Conservation (phyloP, 1,140 invertebrate species). For the Conopomorpha cramerella region DNA sequence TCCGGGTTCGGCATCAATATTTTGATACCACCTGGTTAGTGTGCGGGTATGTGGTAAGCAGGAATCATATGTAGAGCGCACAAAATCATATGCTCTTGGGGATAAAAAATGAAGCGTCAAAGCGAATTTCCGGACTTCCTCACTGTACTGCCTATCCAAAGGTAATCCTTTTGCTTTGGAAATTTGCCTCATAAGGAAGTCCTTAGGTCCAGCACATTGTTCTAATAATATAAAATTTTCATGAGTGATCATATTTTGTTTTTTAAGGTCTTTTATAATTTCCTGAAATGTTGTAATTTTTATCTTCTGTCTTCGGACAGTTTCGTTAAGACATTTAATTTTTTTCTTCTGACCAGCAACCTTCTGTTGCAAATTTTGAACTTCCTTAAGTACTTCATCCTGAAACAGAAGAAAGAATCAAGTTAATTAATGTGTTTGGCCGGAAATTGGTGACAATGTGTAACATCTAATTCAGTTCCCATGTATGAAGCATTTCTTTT, state of each 20-base stretch:
- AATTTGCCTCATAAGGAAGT: not conserved
- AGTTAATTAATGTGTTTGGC: too few species aligned
- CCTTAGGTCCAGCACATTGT: not conserved
- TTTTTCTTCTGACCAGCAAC: not conserved
- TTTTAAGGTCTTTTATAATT: not conserved
- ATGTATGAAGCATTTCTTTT: too few species aligned
- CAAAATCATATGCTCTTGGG: not conserved
- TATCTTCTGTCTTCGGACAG: not conserved
- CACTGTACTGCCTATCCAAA: not conserved
- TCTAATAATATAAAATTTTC: not conserved
- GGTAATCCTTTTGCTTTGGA: not conserved
- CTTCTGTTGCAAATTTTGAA: not conserved
- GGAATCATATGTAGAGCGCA: not conserved
- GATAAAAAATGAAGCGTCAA: constrained; percentile 1
- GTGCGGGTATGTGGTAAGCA: constrained; percentile 2
- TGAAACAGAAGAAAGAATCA: too few species aligned
- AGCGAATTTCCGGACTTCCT: not conserved
- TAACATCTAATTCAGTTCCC: too few species aligned
- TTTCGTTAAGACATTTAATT: not conserved
- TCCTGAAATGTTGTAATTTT: not conserved
- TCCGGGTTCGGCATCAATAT: not conserved
- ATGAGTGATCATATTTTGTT: not conserved
- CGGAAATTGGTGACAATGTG: too few species aligned
- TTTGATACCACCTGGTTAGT: constrained; percentile 1
- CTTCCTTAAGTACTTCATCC: too few species aligned